These are phyloP conservation scores for Nesoenas mayeri DNA, from an alignment of 2,113 vertebrate species.

Conservation along the genomic window DNA sequence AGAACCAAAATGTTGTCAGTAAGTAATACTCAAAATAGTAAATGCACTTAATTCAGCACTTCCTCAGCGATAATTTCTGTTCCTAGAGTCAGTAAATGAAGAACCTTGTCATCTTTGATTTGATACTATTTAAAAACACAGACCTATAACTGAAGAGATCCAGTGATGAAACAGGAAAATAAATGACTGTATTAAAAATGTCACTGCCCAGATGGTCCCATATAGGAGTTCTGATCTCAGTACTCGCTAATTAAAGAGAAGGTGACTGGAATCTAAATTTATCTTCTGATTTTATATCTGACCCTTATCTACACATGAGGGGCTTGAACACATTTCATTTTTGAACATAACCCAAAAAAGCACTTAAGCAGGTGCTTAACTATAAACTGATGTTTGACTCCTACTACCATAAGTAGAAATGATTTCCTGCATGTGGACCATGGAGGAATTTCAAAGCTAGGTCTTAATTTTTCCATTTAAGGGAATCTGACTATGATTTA, in stretches of 20 bases:
- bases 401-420: not conserved
- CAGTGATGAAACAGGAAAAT: conserved; percentile 51
- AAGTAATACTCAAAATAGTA: conserved; percentile 8
- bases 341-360: conserved; percentile 61
- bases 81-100: conserved; percentile 50
- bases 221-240: conserved; percentile 41
- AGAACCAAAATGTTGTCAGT: conserved; percentile 10
- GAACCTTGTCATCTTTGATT: conserved; percentile 53
- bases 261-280: conserved; percentile 59
- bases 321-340: conserved; percentile 26
- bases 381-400: conserved; percentile 45
- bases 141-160: conserved; percentile 8
- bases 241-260: conserved; percentile 31
- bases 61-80: conserved; percentile 48
- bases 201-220: conserved; percentile 44
- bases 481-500: not conserved
- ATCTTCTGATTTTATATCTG: conserved; percentile 35
- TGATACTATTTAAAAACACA: conserved; percentile 60
- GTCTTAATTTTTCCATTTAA: conserved; percentile 12
- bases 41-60: conserved; percentile 16
- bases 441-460: conserved; percentile 1
- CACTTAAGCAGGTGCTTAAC: conserved; percentile 56
- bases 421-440: conserved; percentile 31
- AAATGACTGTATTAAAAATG: conserved; percentile 36
- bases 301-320: conserved; percentile 9